Conservation (phyloP, 2,888 invertebrate species). For the Taphrorychus bicolor region DNA sequence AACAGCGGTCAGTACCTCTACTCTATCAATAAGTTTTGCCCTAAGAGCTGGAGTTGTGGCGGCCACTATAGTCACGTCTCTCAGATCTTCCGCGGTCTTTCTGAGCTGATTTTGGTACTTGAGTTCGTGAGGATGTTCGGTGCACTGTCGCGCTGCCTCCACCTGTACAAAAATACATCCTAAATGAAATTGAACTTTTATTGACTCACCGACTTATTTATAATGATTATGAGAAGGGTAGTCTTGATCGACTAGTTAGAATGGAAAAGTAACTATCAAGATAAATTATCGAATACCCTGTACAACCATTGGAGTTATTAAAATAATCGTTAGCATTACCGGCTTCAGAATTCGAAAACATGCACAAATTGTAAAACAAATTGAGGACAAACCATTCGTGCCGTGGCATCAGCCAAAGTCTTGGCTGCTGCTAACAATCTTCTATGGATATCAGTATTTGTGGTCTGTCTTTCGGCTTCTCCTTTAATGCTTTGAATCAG, state of each 20-base stretch:
- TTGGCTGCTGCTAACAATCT: slow-evolving; percentile 94
- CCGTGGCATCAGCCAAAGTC: slow-evolving; percentile 93
- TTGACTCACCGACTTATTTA: no score
- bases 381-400: slow-evolving; percentile 77
- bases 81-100: slow-evolving; percentile 91
- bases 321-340: no score
- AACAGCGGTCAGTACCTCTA: slow-evolving; percentile 54
- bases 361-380: no score
- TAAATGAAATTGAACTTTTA: neutral
- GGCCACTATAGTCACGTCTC: slow-evolving; percentile 88
- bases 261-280: no score
- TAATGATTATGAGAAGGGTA: no score
- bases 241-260: no score
- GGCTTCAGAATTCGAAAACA: no score
- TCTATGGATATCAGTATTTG: slow-evolving; percentile 83
- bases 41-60: slow-evolving; percentile 77
- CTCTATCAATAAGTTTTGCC: slow-evolving; percentile 72
- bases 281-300: no score
- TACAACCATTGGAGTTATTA: no score
- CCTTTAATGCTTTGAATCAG: slow-evolving; percentile 94
- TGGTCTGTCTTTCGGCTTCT: slow-evolving; percentile 88
- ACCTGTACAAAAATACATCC: slow-evolving; percentile 34
- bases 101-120: slow-evolving; percentile 82
- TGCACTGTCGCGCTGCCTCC: slow-evolving; percentile 93
- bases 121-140: slow-evolving; percentile 81